Conservation (phyloP, 2,797 vertebrate genomes). For the Myripristis jacobus region DNA sequence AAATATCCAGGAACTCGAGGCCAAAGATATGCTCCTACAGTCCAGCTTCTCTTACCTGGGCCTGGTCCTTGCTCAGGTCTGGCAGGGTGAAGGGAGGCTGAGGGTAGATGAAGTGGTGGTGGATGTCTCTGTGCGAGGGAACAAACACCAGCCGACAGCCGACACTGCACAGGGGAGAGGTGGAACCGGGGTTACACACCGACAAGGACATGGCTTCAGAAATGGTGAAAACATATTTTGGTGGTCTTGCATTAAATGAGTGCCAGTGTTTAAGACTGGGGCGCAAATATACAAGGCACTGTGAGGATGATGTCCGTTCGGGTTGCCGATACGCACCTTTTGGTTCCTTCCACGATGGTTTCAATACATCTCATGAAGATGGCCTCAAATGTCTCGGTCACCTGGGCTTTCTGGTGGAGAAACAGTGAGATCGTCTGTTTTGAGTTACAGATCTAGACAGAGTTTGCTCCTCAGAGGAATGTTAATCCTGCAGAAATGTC, state of each 20-base stretch:
- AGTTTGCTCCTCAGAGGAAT: no score
- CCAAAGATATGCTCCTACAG: background rate
- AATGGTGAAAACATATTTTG: background rate
- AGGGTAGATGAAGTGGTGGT: constrained; percentile 91
- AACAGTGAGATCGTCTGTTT: background rate
- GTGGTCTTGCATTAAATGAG: background rate
- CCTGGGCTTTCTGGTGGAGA: constrained; percentile 82
- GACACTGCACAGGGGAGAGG: constrained; percentile 73
- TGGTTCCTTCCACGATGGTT: constrained; percentile 90
- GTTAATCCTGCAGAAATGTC: no score
- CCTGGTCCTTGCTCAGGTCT: constrained; percentile 82
- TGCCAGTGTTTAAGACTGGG: background rate
- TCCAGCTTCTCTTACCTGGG: constrained; percentile 77
- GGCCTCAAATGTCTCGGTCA: constrained; percentile 86
- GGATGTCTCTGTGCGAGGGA: constrained; percentile 90
- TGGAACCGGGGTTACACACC: background rate
- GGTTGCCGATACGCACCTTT: constrained; percentile 82
- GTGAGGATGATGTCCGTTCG: no score
- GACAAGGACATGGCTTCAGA: background rate
- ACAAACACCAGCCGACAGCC: constrained; percentile 89
- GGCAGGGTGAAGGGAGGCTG: constrained; percentile 88
- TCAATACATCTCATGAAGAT: constrained; percentile 89
- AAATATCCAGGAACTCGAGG: background rate
- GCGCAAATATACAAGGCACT: no score
- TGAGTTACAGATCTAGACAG: no score